A percentile compares a stretch with the other conserved stretches of the same genome.
phyloP scores from a whole-genome alignment of 2,113 vertebrate genomes.

The Acrocephalus kingi region DNA sequence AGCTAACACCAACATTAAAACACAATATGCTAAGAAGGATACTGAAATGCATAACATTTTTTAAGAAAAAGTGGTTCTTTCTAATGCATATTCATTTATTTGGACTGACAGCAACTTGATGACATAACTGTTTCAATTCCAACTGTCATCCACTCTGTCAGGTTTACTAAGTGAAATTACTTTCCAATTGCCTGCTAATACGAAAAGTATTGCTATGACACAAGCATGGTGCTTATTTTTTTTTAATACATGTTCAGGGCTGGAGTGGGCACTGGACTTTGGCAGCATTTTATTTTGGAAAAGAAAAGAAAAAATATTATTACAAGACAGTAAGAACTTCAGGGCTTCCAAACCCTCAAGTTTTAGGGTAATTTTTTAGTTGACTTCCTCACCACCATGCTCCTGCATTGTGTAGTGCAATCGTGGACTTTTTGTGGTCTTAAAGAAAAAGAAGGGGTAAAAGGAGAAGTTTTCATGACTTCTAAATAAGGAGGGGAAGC shows the following conservation, averaged over 20 bases:
- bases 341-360: not conserved
- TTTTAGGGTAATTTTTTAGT: not conserved
- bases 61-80: not conserved
- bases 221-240: not conserved
- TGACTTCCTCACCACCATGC: not conserved
- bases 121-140: not conserved
- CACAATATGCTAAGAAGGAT: not conserved
- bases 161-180: not conserved
- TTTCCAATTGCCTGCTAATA: not conserved
- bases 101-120: not conserved
- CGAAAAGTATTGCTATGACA: not conserved
- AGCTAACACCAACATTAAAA: not conserved
- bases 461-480: not conserved
- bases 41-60: not conserved
- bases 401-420: not conserved
- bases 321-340: not conserved
- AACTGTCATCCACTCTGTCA: not conserved
- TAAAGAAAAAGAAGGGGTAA: not conserved
- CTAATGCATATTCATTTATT: not conserved
- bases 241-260: not conserved
- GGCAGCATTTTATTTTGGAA: not conserved
- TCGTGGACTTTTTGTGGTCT: not conserved
- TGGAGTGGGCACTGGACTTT: not conserved
- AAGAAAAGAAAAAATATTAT: not conserved
- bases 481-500: not conserved